Percentiles rank a stretch among this genome's conserved stretches.
phyloP scores from a whole-genome alignment of 2,797 vertebrate species.

The Xerus rutilus region DNA sequence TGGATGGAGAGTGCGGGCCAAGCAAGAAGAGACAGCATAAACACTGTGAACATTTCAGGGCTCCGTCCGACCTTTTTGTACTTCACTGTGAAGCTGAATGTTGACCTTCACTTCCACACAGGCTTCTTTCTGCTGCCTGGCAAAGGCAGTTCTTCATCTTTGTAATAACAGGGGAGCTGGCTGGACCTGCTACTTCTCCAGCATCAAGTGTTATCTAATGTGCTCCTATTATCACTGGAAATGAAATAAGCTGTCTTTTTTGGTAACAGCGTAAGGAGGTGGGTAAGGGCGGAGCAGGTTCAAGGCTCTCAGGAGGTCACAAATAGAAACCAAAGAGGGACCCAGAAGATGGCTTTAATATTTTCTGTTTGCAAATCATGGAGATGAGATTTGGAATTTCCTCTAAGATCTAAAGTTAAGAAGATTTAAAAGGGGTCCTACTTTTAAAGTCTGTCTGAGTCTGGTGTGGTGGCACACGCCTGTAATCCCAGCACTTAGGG shows the following conservation, averaged over 20 bases:
- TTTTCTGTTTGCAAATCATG: conserved; percentile 12
- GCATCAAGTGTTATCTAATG: neutral
- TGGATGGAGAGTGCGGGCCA: neutral
- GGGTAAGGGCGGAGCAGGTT: neutral
- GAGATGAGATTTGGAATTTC: neutral
- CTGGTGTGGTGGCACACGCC: no score
- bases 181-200: neutral
- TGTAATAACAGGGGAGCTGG: neutral
- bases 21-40: conserved; percentile 42
- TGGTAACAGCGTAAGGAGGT: neutral
- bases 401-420: neutral
- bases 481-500: no score
- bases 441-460: no score
- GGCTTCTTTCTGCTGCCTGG: conserved; percentile 21
- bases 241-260: neutral
- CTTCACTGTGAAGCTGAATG: conserved; percentile 63
- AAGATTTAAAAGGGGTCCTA: neutral
- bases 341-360: neutral
- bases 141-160: neutral
- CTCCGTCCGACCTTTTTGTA: conserved; percentile 56
- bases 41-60: conserved; percentile 50
- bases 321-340: neutral
- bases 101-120: conserved; percentile 51
- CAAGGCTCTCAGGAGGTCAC: neutral
- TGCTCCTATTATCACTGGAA: neutral